These are phyloP conservation scores for Leucophora obtusa DNA, from an alignment of 2,888 invertebrate species.

Conservation along the genomic window DNA sequence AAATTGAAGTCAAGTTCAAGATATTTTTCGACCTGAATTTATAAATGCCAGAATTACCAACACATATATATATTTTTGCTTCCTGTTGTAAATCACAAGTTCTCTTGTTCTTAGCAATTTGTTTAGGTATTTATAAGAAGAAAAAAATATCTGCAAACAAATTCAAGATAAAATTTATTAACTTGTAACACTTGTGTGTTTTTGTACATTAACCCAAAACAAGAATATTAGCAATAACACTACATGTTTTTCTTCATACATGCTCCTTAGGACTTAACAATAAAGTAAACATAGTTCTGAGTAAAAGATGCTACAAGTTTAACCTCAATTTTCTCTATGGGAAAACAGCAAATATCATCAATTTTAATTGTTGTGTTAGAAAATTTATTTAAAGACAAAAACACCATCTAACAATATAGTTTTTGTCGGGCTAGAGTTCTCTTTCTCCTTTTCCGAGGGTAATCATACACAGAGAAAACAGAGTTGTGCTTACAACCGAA, in stretches of 20 bases:
- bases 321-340: conserved; percentile 34
- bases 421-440: too few species aligned
- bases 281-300: background rate
- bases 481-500: too few species aligned
- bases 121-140: background rate
- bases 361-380: conserved; percentile 5
- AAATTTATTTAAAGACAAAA: background rate
- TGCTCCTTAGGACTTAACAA: conserved; percentile 19
- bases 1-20: too few species aligned
- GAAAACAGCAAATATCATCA: conserved; percentile 5
- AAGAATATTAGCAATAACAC: conserved; percentile 35
- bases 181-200: conserved; percentile 16
- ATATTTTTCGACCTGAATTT: too few species aligned
- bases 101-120: background rate
- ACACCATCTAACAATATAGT: background rate
- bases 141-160: background rate
- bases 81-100: too few species aligned
- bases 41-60: too few species aligned
- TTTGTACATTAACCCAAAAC: conserved; percentile 37
- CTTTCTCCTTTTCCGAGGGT: too few species aligned
- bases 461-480: too few species aligned
- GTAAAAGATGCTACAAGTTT: conserved; percentile 24
- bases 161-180: conserved; percentile 33
- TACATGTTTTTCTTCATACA: background rate
- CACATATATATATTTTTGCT: too few species aligned